Base-by-base conservation (phyloP, 2,113 vertebrate species). In the Connochaetes taurinus region DNA sequence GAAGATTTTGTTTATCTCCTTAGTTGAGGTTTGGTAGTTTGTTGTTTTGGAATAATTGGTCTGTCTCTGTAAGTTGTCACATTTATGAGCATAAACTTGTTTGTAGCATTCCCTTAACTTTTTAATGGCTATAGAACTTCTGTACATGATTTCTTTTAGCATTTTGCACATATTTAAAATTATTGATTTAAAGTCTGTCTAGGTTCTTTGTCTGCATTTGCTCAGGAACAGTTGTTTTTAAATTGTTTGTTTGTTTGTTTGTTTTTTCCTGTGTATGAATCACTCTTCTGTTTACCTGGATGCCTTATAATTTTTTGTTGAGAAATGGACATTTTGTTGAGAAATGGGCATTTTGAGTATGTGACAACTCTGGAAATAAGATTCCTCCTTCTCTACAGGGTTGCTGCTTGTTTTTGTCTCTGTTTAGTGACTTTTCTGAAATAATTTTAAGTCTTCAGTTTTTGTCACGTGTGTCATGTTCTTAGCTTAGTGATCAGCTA, bases 31-130 rank as follows among this genome's bases (percentile, higher is more conserved):
- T 91, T 87, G 40, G 31, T 95, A 88, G 84, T 84, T 93, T 55
- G 36, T 80, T 16, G 36, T 60, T 96, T 93, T 85, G 52, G 43
- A 53, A 67, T 43, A 53, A 76, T 95, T 95, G 40, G 12, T 58
- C 7, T 33, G 25, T 90, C 94, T 94, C 40, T 96, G 25, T 96
- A 85, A 93, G 31, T 64, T 95, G 58, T 90, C 86, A 76, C 45
- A 78, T 94, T 94, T 82, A 90, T 85, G 29, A 92, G 13, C 55
- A 64, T 78, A 78, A 87, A 82, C 47, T 87, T 95, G 14, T 83
- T 67, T 90, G 31, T 94, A 92, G 58, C 55, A 87, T 91, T 92
- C 23, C 7, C 5, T 94, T 90, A 76, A 45, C 52, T 92, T 92
- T 92, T 96, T 52, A 86, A 64, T 94, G 81, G 14, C 29, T 82